A percentile compares a stretch with the other conserved stretches of the same genome.
Evolutionary conservation across 2,113 vertebrate genomes (phyloP).

Genomic region (Himantopus leucocephalus): DNA sequence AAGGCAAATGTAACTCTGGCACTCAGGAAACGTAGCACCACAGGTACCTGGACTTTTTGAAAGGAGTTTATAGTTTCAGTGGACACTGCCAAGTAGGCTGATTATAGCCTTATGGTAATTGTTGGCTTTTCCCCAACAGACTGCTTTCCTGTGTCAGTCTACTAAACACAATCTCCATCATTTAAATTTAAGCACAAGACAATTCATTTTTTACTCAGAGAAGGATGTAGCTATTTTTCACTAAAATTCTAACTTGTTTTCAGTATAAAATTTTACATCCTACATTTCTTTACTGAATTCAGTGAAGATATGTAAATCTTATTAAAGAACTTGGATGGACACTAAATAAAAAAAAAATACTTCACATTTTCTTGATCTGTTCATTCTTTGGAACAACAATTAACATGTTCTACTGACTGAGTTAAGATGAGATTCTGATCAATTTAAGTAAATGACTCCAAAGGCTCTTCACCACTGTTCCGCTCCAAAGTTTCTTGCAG

Average conservation of each 20-base stretch:
- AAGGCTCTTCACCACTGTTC: not conserved
- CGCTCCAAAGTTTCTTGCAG: not conserved
- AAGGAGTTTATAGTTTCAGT: slow-evolving; percentile 30
- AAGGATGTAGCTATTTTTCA: not conserved
- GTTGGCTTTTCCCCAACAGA: slow-evolving; percentile 12
- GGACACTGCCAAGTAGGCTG: slow-evolving; percentile 48
- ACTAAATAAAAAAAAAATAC: not conserved
- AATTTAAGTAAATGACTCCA: not conserved
- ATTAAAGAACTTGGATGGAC: not conserved
- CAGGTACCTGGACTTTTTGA: slow-evolving; percentile 49
- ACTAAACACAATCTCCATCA: not conserved
- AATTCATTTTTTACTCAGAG: not conserved
- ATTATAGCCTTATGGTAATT: slow-evolving; percentile 50
- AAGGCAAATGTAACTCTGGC: slow-evolving; percentile 48
- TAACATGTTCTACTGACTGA: not conserved
- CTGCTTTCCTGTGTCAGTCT: not conserved
- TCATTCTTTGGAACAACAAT: not conserved
- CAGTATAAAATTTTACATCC: not conserved
- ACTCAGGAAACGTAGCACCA: not conserved
- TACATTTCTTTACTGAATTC: not conserved
- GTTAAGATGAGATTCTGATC: not conserved
- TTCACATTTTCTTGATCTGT: not conserved
- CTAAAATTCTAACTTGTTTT: not conserved
- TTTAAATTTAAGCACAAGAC: not conserved
- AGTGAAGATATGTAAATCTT: not conserved